Percentiles rank a stretch among this genome's conserved stretches.
These are phyloP conservation scores for Temnothorax nylanderi DNA, from an alignment of 1,140 invertebrate genomes.

Conservation along the genomic window DNA sequence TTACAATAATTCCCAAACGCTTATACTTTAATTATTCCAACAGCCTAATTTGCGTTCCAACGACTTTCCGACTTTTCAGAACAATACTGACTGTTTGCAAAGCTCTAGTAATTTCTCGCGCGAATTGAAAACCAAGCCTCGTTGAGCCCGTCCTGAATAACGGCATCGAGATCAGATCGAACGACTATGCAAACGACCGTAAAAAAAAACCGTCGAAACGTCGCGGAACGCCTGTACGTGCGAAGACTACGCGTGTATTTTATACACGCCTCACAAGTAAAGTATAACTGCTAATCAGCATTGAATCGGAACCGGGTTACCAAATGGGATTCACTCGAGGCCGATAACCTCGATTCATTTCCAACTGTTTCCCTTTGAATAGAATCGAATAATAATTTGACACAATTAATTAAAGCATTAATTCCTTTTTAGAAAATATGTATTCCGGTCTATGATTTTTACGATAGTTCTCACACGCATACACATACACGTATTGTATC, in stretches of 20 bases:
- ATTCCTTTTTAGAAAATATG: not conserved
- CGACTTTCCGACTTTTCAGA: not conserved
- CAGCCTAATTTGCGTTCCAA: not conserved
- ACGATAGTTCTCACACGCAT: not conserved
- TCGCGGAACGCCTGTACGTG: constrained; percentile 18
- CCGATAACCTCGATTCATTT: constrained; percentile 62
- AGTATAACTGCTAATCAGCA: constrained; percentile 77
- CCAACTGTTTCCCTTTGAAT: not conserved
- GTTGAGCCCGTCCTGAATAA: constrained; percentile 32
- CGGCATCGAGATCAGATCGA: constrained; percentile 48
- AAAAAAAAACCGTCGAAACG: constrained; percentile 50
- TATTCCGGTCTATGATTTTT: not conserved
- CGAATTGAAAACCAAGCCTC: not conserved
- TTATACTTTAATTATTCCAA: not conserved
- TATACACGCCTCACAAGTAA: constrained; percentile 11
- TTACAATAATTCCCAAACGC: constrained; percentile 3
- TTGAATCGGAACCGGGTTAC: constrained; percentile 74
- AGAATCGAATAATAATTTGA: not conserved
- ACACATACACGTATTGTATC: not conserved
- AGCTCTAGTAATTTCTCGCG: not conserved
- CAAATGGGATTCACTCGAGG: constrained; percentile 67
- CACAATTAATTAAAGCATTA: not conserved
- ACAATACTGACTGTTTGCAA: not conserved
- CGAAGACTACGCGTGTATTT: constrained; percentile 2
- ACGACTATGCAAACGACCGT: constrained; percentile 1